phyloP scores from a whole-genome alignment of 2,113 vertebrate genomes.

The Myotis brandtii region DNA sequence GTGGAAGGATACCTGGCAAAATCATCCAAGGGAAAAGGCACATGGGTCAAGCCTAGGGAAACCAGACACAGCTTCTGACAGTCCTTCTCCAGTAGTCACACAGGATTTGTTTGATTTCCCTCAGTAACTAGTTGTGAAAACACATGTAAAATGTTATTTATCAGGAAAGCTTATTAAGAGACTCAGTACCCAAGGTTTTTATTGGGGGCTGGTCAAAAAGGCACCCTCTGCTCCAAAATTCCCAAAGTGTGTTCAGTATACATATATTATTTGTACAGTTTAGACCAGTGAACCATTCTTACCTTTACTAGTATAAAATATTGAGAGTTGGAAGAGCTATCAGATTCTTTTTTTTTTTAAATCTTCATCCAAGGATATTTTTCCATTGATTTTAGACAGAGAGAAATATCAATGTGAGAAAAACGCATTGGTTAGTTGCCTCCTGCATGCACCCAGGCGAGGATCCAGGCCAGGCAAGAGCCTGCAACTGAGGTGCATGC shows the following conservation, averaged over 20 bases:
- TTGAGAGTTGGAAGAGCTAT: background rate
- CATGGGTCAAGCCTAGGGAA: background rate
- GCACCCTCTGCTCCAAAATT: background rate
- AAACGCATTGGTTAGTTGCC: too few relatives aligned
- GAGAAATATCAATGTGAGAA: too few relatives aligned
- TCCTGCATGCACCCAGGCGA: too few relatives aligned
- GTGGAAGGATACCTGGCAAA: background rate
- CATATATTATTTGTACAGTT: background rate
- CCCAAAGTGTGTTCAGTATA: background rate
- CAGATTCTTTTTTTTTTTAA: too few relatives aligned
- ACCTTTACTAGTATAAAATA: background rate
- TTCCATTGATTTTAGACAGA: too few relatives aligned
- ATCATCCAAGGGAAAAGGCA: background rate
- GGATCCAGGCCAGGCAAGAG: too few relatives aligned
- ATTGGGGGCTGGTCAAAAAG: background rate
- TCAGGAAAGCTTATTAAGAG: background rate
- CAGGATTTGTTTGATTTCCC: background rate
- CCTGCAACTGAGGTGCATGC: too few relatives aligned
- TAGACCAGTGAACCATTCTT: background rate
- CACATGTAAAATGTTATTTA: background rate
- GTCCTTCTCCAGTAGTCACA: background rate
- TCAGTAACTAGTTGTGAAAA: background rate
- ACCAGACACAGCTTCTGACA: background rate
- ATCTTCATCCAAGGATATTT: too few relatives aligned
- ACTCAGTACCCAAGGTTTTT: background rate